Evolutionary conservation across 1,140 invertebrate species (phyloP).

Genomic region (Spodoptera frugiperda): DNA sequence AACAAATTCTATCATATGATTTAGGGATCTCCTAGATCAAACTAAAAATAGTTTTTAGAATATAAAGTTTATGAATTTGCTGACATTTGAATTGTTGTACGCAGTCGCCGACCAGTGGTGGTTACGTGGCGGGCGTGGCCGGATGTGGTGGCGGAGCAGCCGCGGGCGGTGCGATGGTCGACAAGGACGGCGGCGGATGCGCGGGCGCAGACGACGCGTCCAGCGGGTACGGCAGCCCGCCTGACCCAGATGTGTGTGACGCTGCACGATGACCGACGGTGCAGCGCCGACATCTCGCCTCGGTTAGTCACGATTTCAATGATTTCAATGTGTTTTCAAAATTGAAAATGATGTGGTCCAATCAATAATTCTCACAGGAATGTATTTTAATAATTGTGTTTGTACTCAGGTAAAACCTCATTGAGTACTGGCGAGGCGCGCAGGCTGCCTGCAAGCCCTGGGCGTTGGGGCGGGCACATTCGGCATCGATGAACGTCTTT

Average conservation of each 20-base stretch:
- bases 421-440: conserved; percentile 69
- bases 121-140: conserved; percentile 69
- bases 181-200: conserved; percentile 84
- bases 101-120: conserved; percentile 78
- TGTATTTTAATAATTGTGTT: conserved; percentile 13
- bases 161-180: conserved; percentile 71
- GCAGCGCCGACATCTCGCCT: conserved; percentile 79
- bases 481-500: conserved; percentile 51
- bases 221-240: conserved; percentile 88
- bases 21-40: not conserved
- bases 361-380: no score
- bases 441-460: conserved; percentile 44
- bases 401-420: conserved; percentile 77
- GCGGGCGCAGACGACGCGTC: conserved; percentile 87
- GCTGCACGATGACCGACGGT: conserved; percentile 85
- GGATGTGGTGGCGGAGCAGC: conserved; percentile 76
- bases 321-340: no score
- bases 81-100: conserved; percentile 11
- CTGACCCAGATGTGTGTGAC: conserved; percentile 88
- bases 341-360: no score
- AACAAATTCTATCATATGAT: not conserved
- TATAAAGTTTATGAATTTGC: not conserved
- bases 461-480: conserved; percentile 49
- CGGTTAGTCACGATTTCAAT: conserved; percentile 60
- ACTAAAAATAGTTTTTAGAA: not conserved